Conservation (phyloP, 1,140 invertebrate genomes). For the Brachionus angularis region DNA sequence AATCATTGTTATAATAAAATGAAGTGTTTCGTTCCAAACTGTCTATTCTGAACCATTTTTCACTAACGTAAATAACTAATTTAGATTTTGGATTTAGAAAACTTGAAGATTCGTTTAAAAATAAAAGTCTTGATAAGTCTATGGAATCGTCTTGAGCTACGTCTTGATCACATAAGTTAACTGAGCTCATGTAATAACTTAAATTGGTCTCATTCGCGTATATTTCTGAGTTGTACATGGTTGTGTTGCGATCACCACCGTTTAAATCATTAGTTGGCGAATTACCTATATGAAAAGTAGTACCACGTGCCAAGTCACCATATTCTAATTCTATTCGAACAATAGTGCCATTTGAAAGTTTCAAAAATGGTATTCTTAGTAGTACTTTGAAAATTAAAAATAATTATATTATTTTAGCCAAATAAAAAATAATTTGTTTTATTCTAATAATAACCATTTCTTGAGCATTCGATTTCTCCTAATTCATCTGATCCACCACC, state of each 20-base stretch:
- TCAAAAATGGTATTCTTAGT: conserved; percentile 31
- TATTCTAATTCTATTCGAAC: conserved; percentile 8
- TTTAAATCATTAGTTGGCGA: conserved; percentile 38
- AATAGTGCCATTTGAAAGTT: neutral
- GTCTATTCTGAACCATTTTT: conserved; percentile 35
- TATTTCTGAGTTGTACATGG: conserved; percentile 17
- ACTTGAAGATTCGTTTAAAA: conserved; percentile 13
- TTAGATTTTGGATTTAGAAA: conserved; percentile 23
- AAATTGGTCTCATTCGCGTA: conserved; percentile 35
- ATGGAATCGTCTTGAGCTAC: neutral
- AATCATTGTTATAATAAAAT: conserved; percentile 32
- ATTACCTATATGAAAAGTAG: conserved; percentile 32
- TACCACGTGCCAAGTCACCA: conserved; percentile 23
- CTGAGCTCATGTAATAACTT: conserved; percentile 31
- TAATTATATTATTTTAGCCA: neutral
- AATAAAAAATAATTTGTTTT: too few relatives aligned
- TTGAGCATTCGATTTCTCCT: neutral
- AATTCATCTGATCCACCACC: neutral
- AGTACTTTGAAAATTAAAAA: conserved; percentile 11
- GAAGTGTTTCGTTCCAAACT: conserved; percentile 26
- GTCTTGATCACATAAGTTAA: conserved; percentile 29
- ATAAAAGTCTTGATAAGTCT: conserved; percentile 6
- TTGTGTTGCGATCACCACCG: conserved; percentile 29
- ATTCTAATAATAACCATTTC: conserved; percentile 5
- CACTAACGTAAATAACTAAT: conserved; percentile 17